Evolutionary conservation across 2,113 vertebrate genomes (phyloP), one percentile per base, ranked within the genome.

Genomic region (Ageneiosus marmoratus): DNA sequence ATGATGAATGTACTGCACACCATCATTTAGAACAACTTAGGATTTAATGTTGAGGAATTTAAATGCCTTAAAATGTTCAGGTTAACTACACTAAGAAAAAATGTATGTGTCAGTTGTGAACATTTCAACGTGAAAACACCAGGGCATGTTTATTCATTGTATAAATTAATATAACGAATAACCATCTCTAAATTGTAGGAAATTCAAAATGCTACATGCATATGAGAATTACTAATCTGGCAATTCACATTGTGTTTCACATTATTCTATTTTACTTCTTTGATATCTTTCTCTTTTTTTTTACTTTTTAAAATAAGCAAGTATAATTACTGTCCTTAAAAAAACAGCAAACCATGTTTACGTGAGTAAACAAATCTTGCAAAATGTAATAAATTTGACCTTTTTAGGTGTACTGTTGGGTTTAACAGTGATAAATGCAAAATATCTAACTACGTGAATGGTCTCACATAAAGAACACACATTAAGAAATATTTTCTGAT

Each of bases 401-500:
- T 44, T 34, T 67, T 37, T 67, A 18, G 34, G 63, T 70, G 24
- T 48, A 27, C 2, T 29, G 44, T 16, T 46, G 24, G 12, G 16
- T 55, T 53, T 37, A 55, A 20, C 20, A 55, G 4, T 6, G 18
- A 34, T 13, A 22, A 75, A 48, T 72, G 69, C 24, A n/a, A 48
- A n/a, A 73, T 73, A 27, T 73, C n/a, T 48, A 41, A 50, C 46
- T 7, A 50, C 29, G 5, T 32, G 48, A 53, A 55, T 27, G 29
- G 13, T 76, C 10, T 55, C 32, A 55, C 12, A 51, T 51, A 51
- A 75, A 32, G 51, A 20, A 16, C 8, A 75, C 15, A 75, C 27
- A 75, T 32, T 10, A 15, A 27, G 37, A 72, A 46, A 72, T 46
- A 70, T 46, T n/a, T 70, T 70, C 67, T 70, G 67, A 24, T 70